These are phyloP conservation scores for Drosophila paranaensis DNA, from an alignment of 2,888 invertebrate genomes.

Conservation along the genomic window DNA sequence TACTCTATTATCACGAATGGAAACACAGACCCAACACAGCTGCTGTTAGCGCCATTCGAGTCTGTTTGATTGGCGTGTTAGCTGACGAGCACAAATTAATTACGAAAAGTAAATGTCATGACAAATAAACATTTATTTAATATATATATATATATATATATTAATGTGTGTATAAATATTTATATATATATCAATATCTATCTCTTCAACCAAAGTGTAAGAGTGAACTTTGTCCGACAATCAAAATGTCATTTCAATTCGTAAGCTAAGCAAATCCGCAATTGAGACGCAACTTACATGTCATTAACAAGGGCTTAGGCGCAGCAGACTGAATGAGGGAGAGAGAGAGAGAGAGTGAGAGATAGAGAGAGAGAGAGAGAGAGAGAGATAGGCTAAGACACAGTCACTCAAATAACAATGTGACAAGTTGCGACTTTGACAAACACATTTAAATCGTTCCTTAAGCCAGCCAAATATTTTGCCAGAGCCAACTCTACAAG, in stretches of 20 bases:
- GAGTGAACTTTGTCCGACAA: slow-evolving; percentile 56
- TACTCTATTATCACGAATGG: neutral
- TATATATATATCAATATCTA: neutral
- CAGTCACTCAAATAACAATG: slow-evolving; percentile 28
- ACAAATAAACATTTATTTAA: slow-evolving; percentile 14
- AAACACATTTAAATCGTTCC: slow-evolving; percentile 45
- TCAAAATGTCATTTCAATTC: slow-evolving; percentile 72
- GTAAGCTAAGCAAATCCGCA: slow-evolving; percentile 71
- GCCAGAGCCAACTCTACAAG: neutral
- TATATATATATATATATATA: neutral
- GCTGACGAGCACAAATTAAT: slow-evolving; percentile 49
- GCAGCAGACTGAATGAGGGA: neutral
- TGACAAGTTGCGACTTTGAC: slow-evolving; percentile 38
- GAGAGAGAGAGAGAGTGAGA: neutral
- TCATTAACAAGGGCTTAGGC: slow-evolving; percentile 75
- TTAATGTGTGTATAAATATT: neutral
- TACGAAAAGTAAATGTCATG: slow-evolving; percentile 44
- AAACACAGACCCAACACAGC: slow-evolving; percentile 30
- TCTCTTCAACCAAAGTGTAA: neutral
- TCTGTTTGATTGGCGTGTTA: slow-evolving; percentile 60
- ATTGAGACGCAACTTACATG: slow-evolving; percentile 79
- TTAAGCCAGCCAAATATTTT: slow-evolving; percentile 53
- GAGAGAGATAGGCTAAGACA: neutral
- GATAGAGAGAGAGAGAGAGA: neutral
- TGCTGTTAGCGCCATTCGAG: slow-evolving; percentile 48